Evolutionary conservation across 2,888 invertebrate species (phyloP).

Genomic region (Elmis aenea): DNA sequence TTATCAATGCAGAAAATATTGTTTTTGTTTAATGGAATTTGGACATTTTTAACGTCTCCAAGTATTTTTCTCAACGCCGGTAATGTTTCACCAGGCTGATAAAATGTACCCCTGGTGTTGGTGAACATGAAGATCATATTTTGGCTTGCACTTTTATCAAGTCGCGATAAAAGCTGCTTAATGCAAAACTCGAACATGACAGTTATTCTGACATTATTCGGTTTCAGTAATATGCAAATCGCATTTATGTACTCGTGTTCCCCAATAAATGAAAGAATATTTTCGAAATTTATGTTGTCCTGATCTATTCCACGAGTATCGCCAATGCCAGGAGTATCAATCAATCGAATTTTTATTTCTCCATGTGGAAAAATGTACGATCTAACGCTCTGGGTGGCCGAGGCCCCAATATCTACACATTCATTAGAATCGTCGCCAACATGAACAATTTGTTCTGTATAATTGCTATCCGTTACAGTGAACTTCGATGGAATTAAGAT

Average conservation of each 20-base stretch:
- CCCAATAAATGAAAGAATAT: constrained; percentile 21
- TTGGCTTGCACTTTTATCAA: constrained; percentile 17
- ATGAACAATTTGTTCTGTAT: constrained; percentile 7
- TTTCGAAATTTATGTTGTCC: constrained; percentile 34
- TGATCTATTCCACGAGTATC: constrained; percentile 30
- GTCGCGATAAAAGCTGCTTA: constrained; percentile 16
- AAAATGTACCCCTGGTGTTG: constrained; percentile 17
- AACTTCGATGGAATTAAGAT: constrained; percentile 21
- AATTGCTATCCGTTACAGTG: constrained; percentile 20
- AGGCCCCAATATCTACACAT: constrained; percentile 13
- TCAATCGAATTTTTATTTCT: constrained; percentile 5
- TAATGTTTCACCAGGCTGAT: constrained; percentile 19
- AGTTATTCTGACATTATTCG: constrained; percentile 17
- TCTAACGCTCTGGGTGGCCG: constrained; percentile 15
- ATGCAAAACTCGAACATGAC: constrained; percentile 20
- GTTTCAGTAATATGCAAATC: constrained; percentile 21
- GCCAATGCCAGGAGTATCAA: constrained; percentile 22
- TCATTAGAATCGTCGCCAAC: constrained; percentile 19
- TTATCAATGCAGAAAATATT: constrained; percentile 42
- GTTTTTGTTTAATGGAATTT: constrained; percentile 20
- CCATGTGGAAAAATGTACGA: constrained; percentile 1
- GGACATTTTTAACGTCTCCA: constrained; percentile 9
- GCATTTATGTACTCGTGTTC: constrained; percentile 16
- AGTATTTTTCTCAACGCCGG: constrained; percentile 10
- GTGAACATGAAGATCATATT: constrained; percentile 22